Percentiles rank a stretch among this genome's conserved stretches.
Conservation (phyloP, 2,888 invertebrate genomes). For the Eupithecia pulchellata region DNA sequence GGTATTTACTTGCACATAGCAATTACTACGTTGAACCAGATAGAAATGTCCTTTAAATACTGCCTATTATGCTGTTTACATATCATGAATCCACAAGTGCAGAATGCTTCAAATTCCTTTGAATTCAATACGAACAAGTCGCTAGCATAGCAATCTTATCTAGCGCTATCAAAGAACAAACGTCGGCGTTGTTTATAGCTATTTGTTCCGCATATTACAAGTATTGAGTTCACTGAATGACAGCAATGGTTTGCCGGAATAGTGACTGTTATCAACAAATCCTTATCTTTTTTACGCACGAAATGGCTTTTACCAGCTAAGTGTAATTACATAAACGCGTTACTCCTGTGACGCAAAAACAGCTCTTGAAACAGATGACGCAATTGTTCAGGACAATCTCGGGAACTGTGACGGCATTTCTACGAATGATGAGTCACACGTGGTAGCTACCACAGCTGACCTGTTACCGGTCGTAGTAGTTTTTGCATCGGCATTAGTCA, state of each 20-base stretch:
- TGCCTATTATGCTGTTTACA: constrained; percentile 17
- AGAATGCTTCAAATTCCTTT: constrained; percentile 23
- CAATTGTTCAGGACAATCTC: constrained; percentile 56
- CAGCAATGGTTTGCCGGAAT: constrained; percentile 23
- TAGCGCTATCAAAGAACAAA: constrained; percentile 31
- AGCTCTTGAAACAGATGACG: constrained; percentile 59
- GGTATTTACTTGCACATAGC: constrained; percentile 26
- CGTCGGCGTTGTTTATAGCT: constrained; percentile 29
- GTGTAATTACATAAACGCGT: constrained; percentile 40
- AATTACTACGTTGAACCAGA: constrained; percentile 29
- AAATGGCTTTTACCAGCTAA: constrained; percentile 43
- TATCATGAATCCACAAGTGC: constrained; percentile 17
- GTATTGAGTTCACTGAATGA: constrained; percentile 34
- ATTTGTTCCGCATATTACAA: constrained; percentile 31
- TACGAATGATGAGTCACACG: constrained; percentile 69
- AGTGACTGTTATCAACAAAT: constrained; percentile 39
- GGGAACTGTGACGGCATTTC: constrained; percentile 76
- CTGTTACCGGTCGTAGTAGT: constrained; percentile 63
- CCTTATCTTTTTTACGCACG: constrained; percentile 49
- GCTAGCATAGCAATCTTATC: constrained; percentile 38
- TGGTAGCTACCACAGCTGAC: constrained; percentile 53
- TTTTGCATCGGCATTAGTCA: constrained; percentile 77
- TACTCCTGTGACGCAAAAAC: constrained; percentile 58
- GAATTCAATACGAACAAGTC: constrained; percentile 28
- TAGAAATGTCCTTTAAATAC: constrained; percentile 23